These are phyloP conservation scores for Dissostichus mawsoni DNA, from an alignment of 2,113 vertebrate genomes.

Conservation along the genomic window DNA sequence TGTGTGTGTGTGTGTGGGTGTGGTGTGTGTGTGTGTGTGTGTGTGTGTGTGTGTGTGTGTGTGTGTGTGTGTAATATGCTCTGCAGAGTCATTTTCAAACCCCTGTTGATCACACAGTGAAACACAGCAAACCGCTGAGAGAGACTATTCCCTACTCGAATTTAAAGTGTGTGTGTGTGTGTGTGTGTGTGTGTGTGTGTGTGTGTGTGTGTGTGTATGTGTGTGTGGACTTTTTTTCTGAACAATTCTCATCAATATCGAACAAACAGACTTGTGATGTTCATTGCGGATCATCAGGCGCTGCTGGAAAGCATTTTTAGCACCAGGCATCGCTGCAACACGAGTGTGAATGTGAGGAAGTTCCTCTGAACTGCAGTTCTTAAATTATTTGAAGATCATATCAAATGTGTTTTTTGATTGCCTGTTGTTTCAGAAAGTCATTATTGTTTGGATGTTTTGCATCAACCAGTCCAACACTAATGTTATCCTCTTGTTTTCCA, in stretches of 20 bases:
- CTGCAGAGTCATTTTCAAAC: constrained; percentile 65
- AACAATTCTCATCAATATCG: constrained; percentile 12
- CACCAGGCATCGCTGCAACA: too few relatives aligned
- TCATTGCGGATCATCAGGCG: not conserved
- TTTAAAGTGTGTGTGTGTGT: constrained; percentile 28
- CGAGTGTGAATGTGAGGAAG: too few relatives aligned
- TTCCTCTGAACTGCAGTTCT: too few relatives aligned
- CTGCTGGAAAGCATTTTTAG: not conserved
- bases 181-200: constrained; percentile 8
- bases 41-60: constrained; percentile 17
- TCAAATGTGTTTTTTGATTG: too few relatives aligned
- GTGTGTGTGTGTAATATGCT: constrained; percentile 31
- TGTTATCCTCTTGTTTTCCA: too few relatives aligned
- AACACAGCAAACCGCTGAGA: constrained; percentile 28
- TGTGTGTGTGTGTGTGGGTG: constrained; percentile 35
- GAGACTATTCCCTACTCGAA: constrained; percentile 51
- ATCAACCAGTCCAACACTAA: too few relatives aligned
- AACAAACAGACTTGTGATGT: constrained; percentile 27
- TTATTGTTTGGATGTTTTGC: too few relatives aligned
- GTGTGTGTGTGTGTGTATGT: not conserved
- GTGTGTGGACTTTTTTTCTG: constrained; percentile 1
- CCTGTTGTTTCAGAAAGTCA: too few relatives aligned
- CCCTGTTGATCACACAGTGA: constrained; percentile 62
- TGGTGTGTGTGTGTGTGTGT: constrained; percentile 16
- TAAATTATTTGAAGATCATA: too few relatives aligned